Percentiles rank a stretch among this genome's conserved stretches.
phyloP scores from a whole-genome alignment of 1,140 invertebrate genomes.

The Euborellia annulipes region DNA sequence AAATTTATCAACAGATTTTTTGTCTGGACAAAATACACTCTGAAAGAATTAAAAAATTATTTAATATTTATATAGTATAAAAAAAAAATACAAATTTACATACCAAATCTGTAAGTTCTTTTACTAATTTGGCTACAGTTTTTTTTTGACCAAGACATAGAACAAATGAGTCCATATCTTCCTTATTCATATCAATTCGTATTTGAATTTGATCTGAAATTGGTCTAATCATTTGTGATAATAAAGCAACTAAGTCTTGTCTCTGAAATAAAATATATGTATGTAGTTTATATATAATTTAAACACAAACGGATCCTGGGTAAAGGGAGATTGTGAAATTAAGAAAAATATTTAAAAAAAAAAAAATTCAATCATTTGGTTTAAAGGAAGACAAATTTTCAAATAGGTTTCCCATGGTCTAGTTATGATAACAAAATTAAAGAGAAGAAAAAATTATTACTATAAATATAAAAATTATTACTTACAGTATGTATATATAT shows the following conservation, averaged over 20 bases:
- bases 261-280: no score
- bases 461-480: no score
- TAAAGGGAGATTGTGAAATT: no score
- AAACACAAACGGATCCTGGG: no score
- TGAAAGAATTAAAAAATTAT: constrained; percentile 24
- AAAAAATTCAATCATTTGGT: no score
- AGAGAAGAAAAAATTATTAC: no score
- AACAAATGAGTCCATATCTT: constrained; percentile 89
- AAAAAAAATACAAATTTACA: constrained; percentile 21
- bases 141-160: constrained; percentile 85
- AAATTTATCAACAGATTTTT: constrained; percentile 73
- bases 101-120: constrained; percentile 90
- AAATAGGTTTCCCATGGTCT: no score
- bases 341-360: no score
- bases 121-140: constrained; percentile 61
- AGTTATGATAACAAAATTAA: no score
- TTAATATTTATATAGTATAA: not conserved
- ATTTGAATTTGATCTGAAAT: constrained; percentile 71
- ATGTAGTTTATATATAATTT: no score
- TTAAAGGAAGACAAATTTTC: no score
- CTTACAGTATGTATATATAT: no score
- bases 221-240: constrained; percentile 72
- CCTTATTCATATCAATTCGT: constrained; percentile 71
- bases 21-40: constrained; percentile 84
- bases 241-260: constrained; percentile 84